Evolutionary conservation across 2,888 invertebrate genomes (phyloP).

Genomic region (Sturmia bella): DNA sequence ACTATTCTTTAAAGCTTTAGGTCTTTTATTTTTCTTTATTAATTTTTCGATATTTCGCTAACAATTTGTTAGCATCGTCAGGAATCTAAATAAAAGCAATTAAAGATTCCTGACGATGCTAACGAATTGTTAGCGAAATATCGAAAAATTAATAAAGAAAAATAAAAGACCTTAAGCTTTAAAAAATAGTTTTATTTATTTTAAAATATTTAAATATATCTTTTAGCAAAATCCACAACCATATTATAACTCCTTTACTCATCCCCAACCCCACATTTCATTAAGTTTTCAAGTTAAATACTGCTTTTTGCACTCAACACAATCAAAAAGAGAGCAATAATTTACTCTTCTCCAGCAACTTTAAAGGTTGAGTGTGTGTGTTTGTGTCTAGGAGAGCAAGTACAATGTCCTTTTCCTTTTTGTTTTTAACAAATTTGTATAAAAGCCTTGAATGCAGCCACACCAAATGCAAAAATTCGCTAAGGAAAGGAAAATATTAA

Average conservation of each 20-base stretch:
- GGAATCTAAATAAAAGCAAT: too few relatives aligned
- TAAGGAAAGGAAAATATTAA: slow-evolving; percentile 14
- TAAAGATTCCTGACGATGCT: too few relatives aligned
- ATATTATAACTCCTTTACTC: slow-evolving; percentile 58
- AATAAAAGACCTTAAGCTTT: background rate
- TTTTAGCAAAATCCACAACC: slow-evolving; percentile 29
- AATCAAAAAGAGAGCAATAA: background rate
- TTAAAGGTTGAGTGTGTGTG: background rate
- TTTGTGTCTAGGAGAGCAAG: background rate
- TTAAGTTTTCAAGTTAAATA: slow-evolving; percentile 28
- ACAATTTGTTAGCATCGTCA: too few relatives aligned
- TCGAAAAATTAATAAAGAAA: too few relatives aligned
- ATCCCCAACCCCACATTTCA: slow-evolving; percentile 30
- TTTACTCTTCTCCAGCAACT: background rate
- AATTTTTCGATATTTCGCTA: too few relatives aligned
- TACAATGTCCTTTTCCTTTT: slow-evolving; percentile 22
- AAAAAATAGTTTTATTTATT: background rate
- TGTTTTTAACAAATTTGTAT: slow-evolving; percentile 21
- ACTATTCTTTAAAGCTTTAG: too few relatives aligned
- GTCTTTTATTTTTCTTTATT: too few relatives aligned
- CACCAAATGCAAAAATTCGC: slow-evolving; percentile 23
- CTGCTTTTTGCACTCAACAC: background rate
- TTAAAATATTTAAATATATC: slow-evolving; percentile 51
- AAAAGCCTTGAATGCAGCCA: slow-evolving; percentile 32
- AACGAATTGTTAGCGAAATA: too few relatives aligned